phyloP scores from a whole-genome alignment of 2,797 vertebrate species.

The Xiphorhynchus erythropygius region DNA sequence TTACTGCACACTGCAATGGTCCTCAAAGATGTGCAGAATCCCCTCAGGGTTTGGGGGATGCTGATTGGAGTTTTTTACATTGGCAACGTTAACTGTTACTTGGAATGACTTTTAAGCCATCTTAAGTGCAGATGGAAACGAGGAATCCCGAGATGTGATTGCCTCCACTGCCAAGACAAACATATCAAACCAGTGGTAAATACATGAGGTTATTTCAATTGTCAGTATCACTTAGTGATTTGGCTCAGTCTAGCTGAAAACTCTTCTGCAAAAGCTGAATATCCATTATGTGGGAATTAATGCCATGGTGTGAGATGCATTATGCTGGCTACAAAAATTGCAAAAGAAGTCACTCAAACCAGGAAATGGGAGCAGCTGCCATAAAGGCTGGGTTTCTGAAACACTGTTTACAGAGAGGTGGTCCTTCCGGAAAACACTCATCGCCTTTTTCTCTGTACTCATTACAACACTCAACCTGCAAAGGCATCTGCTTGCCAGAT shows the following conservation, averaged over 20 bases:
- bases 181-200: not conserved
- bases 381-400: not conserved
- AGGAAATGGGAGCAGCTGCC: not conserved
- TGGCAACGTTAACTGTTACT: not conserved
- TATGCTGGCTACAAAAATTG: not conserved
- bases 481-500: conserved; percentile 13
- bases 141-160: not conserved
- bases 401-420: not conserved
- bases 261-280: not conserved
- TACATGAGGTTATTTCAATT: not conserved
- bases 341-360: not conserved
- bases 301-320: not conserved
- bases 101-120: not conserved
- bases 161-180: not conserved
- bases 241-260: not conserved
- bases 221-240: not conserved
- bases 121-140: not conserved
- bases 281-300: not conserved
- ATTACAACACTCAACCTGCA: not conserved
- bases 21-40: not conserved
- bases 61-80: not conserved
- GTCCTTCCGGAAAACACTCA: not conserved
- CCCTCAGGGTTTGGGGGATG: not conserved
- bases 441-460: not conserved
- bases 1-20: not conserved